These are phyloP conservation scores for Arctopsyche grandis DNA, from an alignment of 1,140 invertebrate species.

Conservation along the genomic window DNA sequence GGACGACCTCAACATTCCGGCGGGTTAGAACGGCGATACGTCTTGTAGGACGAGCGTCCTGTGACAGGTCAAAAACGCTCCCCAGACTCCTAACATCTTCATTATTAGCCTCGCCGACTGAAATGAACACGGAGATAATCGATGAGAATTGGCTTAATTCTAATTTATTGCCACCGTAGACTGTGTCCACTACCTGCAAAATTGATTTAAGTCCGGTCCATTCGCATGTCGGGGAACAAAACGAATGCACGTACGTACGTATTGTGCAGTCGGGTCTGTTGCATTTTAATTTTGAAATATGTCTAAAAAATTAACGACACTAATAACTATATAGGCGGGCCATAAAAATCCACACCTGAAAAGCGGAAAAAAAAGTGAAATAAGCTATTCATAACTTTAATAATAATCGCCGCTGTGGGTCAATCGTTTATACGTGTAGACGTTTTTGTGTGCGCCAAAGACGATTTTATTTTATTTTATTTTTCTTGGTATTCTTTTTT, in stretches of 20 bases:
- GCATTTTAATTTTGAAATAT: too few relatives aligned
- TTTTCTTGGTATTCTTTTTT: background rate
- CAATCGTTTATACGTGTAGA: slow-evolving; percentile 48
- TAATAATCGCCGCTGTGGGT: slow-evolving; percentile 53
- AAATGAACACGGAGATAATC: background rate
- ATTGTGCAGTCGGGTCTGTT: too few relatives aligned
- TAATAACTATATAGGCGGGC: background rate
- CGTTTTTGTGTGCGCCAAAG: slow-evolving; percentile 45
- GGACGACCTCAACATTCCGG: slow-evolving; percentile 40
- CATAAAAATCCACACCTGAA: background rate
- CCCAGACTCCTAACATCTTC: slow-evolving; percentile 8
- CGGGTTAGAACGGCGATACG: slow-evolving; percentile 37
- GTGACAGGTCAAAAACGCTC: slow-evolving; percentile 34
- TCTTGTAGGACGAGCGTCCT: slow-evolving; percentile 39
- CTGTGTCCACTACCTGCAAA: too few relatives aligned
- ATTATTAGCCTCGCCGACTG: slow-evolving; percentile 1
- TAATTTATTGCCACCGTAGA: too few relatives aligned
- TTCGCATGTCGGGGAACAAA: too few relatives aligned
- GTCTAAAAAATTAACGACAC: background rate
- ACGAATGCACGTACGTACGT: too few relatives aligned
- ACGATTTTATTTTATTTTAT: background rate
- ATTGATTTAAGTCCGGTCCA: too few relatives aligned
- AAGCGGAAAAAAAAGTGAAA: background rate
- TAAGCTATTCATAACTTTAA: slow-evolving; percentile 50
- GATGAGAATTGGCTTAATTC: too few relatives aligned